phyloP scores from a whole-genome alignment of 2,888 invertebrate genomes.

The Erannis defoliaria region DNA sequence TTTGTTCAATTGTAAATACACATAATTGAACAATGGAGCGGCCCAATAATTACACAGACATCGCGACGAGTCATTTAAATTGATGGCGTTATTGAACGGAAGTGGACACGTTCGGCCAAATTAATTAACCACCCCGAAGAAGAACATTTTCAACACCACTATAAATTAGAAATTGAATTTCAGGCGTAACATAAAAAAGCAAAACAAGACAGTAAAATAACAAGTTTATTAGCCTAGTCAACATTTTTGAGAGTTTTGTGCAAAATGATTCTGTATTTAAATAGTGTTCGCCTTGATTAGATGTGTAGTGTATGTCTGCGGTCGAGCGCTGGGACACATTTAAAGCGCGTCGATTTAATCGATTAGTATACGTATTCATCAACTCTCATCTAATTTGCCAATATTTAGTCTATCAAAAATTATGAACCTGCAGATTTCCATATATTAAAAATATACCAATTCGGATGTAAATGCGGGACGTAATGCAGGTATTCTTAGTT shows the following conservation, averaged over 20 bases:
- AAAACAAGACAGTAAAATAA: slow-evolving; percentile 20
- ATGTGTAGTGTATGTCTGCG: slow-evolving; percentile 41
- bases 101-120: slow-evolving; percentile 49
- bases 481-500: slow-evolving; percentile 51
- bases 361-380: slow-evolving; percentile 77
- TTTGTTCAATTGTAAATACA: slow-evolving; percentile 66
- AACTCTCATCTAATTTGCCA: slow-evolving; percentile 64
- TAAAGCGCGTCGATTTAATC: slow-evolving; percentile 68
- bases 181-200: slow-evolving; percentile 32
- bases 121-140: slow-evolving; percentile 50
- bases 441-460: slow-evolving; percentile 61
- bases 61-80: slow-evolving; percentile 61
- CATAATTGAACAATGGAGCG: slow-evolving; percentile 63
- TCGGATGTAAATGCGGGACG: slow-evolving; percentile 58
- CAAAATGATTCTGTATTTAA: slow-evolving; percentile 7
- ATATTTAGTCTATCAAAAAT: slow-evolving; percentile 68
- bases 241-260: slow-evolving; percentile 1
- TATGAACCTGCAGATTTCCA: slow-evolving; percentile 56
- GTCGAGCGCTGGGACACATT: slow-evolving; percentile 60
- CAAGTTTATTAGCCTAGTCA: slow-evolving; percentile 6
- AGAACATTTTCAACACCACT: slow-evolving; percentile 44
- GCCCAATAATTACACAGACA: slow-evolving; percentile 62
- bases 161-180: slow-evolving; percentile 41
- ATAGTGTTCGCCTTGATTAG: slow-evolving; percentile 36
- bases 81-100: slow-evolving; percentile 61